Percentiles rank a stretch among this genome's conserved stretches.
phyloP scores from a whole-genome alignment of 2,797 vertebrate genomes.

The Chromis chromis region DNA sequence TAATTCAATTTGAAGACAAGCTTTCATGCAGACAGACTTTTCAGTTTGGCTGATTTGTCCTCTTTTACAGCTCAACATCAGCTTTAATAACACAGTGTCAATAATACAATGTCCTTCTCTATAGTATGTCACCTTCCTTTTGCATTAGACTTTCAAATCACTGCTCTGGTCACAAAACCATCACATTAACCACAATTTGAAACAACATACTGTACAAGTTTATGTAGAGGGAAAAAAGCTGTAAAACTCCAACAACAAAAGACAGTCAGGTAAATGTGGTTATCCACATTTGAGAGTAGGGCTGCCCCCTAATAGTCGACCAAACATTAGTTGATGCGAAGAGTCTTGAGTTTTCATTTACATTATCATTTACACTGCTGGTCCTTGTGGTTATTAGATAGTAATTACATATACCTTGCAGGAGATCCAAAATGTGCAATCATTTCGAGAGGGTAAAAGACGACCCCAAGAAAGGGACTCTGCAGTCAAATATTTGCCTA shows the following conservation, averaged over 20 bases:
- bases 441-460: too few species aligned
- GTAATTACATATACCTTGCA: too few species aligned
- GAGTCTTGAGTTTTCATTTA: too few species aligned
- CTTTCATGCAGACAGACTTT: conserved; percentile 14
- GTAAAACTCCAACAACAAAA: not conserved
- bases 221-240: conserved; percentile 12
- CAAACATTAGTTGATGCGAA: too few species aligned
- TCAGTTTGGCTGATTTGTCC: not conserved
- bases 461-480: too few species aligned
- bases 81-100: conserved; percentile 5
- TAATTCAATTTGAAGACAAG: conserved; percentile 10
- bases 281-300: conserved; percentile 12
- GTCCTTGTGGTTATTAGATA: too few species aligned
- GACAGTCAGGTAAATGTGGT: conserved; percentile 18
- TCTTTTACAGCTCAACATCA: conserved; percentile 20
- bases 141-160: not conserved
- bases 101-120: conserved; percentile 9
- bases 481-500: too few species aligned
- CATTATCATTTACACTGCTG: too few species aligned
- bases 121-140: not conserved
- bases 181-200: conserved; percentile 44
- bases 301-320: too few species aligned
- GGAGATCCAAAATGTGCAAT: too few species aligned
- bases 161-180: conserved; percentile 29
- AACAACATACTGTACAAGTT: conserved; percentile 40